A percentile compares a stretch with the other conserved stretches of the same genome.
These are phyloP conservation scores for Ctenodactylus gundi DNA, from an alignment of 2,113 vertebrate genomes.

Conservation along the genomic window DNA sequence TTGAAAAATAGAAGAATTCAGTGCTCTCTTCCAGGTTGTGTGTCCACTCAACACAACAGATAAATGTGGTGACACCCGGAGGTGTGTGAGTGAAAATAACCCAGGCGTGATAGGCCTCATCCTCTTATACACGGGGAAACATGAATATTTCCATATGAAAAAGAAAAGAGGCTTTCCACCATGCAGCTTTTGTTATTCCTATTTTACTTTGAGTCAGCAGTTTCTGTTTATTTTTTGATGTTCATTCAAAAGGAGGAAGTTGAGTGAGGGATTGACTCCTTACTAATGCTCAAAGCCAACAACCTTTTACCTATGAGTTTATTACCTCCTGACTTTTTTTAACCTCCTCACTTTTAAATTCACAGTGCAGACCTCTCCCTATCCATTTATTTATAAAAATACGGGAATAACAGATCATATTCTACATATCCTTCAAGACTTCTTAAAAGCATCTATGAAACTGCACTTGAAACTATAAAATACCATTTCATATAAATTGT, in stretches of 20 bases:
- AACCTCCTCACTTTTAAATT: not conserved
- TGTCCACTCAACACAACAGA: not conserved
- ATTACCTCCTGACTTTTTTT: not conserved
- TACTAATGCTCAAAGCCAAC: not conserved
- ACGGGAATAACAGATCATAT: not conserved
- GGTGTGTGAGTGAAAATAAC: not conserved
- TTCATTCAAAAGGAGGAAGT: not conserved
- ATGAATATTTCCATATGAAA: not conserved
- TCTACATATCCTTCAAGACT: not conserved
- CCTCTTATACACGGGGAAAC: not conserved
- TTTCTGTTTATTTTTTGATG: not conserved
- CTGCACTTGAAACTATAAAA: not conserved
- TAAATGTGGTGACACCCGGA: not conserved
- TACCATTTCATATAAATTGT: not conserved
- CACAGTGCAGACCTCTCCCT: not conserved
- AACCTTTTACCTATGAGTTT: not conserved
- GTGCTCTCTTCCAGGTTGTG: not conserved
- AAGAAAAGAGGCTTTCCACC: not conserved
- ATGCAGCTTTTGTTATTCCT: not conserved
- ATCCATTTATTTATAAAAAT: not conserved
- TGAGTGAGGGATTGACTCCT: not conserved
- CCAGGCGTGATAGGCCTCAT: too few relatives aligned
- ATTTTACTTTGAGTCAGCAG: not conserved
- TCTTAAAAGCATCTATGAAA: not conserved
- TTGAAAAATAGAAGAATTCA: not conserved